phyloP scores from a whole-genome alignment of 2,888 invertebrate genomes.

The Aphidius colemani region DNA sequence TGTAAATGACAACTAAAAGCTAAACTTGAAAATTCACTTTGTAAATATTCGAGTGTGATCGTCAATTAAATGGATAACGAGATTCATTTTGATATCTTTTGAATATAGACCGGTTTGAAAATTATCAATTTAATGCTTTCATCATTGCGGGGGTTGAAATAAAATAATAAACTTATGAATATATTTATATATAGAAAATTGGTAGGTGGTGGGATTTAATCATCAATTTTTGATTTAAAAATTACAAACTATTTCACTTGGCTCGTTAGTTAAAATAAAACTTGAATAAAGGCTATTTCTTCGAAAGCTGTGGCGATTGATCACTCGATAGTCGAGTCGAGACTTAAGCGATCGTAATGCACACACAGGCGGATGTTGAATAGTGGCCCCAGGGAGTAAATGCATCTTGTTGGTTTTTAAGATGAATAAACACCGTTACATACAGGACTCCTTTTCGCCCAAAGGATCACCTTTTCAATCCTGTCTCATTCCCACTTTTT shows the following conservation, averaged over 20 bases:
- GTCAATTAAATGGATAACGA: no score
- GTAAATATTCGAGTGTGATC: no score
- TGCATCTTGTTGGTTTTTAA: slow-evolving; percentile 30
- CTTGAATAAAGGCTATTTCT: slow-evolving; percentile 41
- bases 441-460: slow-evolving; percentile 11
- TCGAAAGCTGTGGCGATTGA: slow-evolving; percentile 55
- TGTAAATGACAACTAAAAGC: no score
- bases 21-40: no score
- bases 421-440: background rate
- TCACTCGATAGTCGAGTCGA: slow-evolving; percentile 54
- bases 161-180: no score
- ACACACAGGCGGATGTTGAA: slow-evolving; percentile 41
- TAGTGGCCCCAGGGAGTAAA: slow-evolving; percentile 38
- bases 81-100: no score
- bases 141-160: background rate
- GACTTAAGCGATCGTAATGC: slow-evolving; percentile 59
- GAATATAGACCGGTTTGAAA: slow-evolving; percentile 27
- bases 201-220: no score
- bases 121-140: slow-evolving; percentile 22
- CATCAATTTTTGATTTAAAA: no score
- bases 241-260: background rate
- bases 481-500: slow-evolving; percentile 24
- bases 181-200: no score
- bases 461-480: slow-evolving; percentile 28
- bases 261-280: slow-evolving; percentile 28